Evolutionary conservation across 2,797 vertebrate genomes (phyloP).

Genomic region (Diplodus puntazzo): DNA sequence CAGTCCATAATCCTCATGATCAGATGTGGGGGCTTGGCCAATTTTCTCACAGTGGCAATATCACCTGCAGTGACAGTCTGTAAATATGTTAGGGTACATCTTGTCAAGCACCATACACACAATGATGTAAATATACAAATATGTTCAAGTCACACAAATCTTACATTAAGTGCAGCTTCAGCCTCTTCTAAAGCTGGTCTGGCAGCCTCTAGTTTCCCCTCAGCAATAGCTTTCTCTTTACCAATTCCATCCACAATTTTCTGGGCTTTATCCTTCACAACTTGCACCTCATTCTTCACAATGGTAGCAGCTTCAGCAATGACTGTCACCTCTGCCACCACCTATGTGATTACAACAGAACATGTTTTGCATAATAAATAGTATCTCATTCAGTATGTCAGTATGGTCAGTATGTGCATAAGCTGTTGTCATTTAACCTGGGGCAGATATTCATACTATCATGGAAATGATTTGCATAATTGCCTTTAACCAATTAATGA

Average conservation of each 20-base stretch:
- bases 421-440: neutral
- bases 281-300: slow-evolving; percentile 89
- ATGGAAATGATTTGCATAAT: neutral
- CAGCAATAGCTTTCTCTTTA: slow-evolving; percentile 86
- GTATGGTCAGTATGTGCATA: neutral
- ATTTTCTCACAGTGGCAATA: slow-evolving; percentile 89
- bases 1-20: slow-evolving; percentile 92
- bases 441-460: neutral
- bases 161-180: slow-evolving; percentile 88
- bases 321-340: slow-evolving; percentile 88
- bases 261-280: slow-evolving; percentile 90
- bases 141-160: slow-evolving; percentile 32
- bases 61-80: slow-evolving; percentile 82
- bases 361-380: neutral
- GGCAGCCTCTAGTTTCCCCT: slow-evolving; percentile 88
- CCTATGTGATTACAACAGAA: slow-evolving; percentile 73
- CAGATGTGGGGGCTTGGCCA: slow-evolving; percentile 90
- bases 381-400: neutral
- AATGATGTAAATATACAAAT: neutral
- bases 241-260: slow-evolving; percentile 89
- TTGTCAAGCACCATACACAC: neutral
- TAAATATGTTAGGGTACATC: neutral
- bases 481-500: neutral
- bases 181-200: slow-evolving; percentile 88
- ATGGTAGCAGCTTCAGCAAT: slow-evolving; percentile 88